Base-by-base conservation (phyloP, 2,113 vertebrate genomes). In the Xiphorhynchus elegans region DNA sequence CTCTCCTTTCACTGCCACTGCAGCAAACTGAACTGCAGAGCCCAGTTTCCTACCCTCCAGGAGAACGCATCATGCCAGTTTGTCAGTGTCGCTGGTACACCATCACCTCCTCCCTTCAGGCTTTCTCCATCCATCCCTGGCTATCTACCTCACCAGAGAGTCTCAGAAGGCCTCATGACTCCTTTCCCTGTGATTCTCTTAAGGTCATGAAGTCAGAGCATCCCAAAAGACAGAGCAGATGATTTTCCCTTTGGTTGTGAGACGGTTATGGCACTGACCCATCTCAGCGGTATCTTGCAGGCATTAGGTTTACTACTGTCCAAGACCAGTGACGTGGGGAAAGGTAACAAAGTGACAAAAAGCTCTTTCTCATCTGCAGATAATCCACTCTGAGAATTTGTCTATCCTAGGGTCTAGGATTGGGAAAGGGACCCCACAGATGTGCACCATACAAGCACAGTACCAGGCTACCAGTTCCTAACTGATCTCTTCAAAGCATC, bases 331-430 rank as follows among this genome's bases (percentile, higher is more conserved):
- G 13, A 37, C 16, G 11, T 24, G 40, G 8, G 2, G 6, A 77
- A 77, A 62, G 11, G 28, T 35, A 59, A 19, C 20, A 42, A 75
- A 76, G 24, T 23, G 21, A 50, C 37, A 53, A 35, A 88, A 90
- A 72, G 2, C 20, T 55, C 19, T 49, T 94, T 10, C 14, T 62
- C 7, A 49, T 44, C 26, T 23, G 11, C 25, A 89, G 37, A 28
- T 46, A 14, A 58, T 16, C 26, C 2, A 0, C 47, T 78, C 7
- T 9, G 49, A 56, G 53, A 84, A 6, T 15, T 20, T 85, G 47
- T 4, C 26, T 50, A 42, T 9, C 17, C 3, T 13, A 8, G 13
- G 19, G 4, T 2, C 46, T 29, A n/a, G 10, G 19, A 10, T 0
- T 1, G 5, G 19, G 55, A 55, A 47, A 47, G 5, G 26, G 11